These are phyloP conservation scores for Oceanodroma leucorhoa DNA, from an alignment of 2,797 vertebrate species.

Conservation along the genomic window DNA sequence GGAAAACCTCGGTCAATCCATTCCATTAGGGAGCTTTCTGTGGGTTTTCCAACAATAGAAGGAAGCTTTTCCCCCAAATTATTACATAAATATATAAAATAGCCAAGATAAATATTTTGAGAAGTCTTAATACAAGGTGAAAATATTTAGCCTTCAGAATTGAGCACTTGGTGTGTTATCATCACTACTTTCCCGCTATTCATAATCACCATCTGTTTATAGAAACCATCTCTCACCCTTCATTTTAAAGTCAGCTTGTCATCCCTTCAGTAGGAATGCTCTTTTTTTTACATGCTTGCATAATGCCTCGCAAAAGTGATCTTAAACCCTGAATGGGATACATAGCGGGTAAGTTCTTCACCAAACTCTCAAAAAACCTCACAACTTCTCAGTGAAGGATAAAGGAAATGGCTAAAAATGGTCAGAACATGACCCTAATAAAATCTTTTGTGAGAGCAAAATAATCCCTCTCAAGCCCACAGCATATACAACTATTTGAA, in stretches of 20 bases:
- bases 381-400: neutral
- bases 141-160: neutral
- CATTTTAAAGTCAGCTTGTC: neutral
- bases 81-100: neutral
- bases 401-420: neutral
- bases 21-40: neutral
- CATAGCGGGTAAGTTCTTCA: neutral
- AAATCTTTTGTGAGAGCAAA: neutral
- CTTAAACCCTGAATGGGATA: neutral
- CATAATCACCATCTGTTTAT: neutral
- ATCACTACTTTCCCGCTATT: neutral
- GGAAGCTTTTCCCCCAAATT: neutral
- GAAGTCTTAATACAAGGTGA: neutral
- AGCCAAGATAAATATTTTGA: constrained; percentile 41
- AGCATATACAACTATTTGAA: neutral
- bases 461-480: neutral
- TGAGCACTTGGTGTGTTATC: neutral
- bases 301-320: neutral
- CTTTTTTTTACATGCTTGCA: neutral
- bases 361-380: neutral
- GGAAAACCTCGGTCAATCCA: neutral
- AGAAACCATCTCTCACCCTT: neutral
- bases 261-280: neutral
- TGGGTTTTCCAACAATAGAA: neutral
- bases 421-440: neutral